Percentiles rank a stretch among this genome's conserved stretches.
phyloP scores from a whole-genome alignment of 2,888 invertebrate species.

The Platypus cylindrus region DNA sequence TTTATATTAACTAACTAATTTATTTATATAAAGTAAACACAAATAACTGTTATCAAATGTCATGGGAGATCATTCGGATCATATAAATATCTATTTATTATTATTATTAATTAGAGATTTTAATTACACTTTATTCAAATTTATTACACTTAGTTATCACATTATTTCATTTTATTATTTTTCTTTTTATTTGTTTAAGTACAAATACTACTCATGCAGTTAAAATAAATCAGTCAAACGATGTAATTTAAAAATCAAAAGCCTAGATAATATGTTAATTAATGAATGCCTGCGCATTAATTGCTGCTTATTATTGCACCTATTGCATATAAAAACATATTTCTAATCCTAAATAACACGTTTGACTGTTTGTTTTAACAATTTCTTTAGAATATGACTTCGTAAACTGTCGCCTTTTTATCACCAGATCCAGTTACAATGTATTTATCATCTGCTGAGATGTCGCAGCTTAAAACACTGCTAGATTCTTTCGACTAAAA shows the following conservation, averaged over 20 bases:
- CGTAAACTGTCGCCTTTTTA: slow-evolving; percentile 95
- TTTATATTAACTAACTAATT: no score
- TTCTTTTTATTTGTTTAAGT: neutral
- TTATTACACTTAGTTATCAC: slow-evolving; percentile 11
- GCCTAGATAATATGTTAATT: no score
- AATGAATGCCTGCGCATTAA: neutral
- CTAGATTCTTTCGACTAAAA: slow-evolving; percentile 89
- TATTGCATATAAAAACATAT: no score
- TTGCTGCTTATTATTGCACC: no score
- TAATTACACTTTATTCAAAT: slow-evolving; percentile 2
- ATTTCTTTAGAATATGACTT: slow-evolving; percentile 70
- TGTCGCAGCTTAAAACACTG: slow-evolving; percentile 96
- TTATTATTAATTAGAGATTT: no score
- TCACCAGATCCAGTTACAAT: slow-evolving; percentile 97
- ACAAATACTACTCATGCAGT: no score
- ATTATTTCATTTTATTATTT: slow-evolving; percentile 3
- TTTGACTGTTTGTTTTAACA: no score
- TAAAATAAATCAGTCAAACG: no score
- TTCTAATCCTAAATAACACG: no score
- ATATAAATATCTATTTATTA: no score
- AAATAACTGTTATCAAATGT: neutral
- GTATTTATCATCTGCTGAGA: slow-evolving; percentile 94
- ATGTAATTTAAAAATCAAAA: no score
- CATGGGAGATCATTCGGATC: slow-evolving; percentile 4
- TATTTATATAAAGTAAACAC: slow-evolving; percentile 1